Evolutionary conservation across 2,113 vertebrate species (phyloP), one percentile per base, ranked within the genome.

Genomic region (Onychostoma macrolepis): DNA sequence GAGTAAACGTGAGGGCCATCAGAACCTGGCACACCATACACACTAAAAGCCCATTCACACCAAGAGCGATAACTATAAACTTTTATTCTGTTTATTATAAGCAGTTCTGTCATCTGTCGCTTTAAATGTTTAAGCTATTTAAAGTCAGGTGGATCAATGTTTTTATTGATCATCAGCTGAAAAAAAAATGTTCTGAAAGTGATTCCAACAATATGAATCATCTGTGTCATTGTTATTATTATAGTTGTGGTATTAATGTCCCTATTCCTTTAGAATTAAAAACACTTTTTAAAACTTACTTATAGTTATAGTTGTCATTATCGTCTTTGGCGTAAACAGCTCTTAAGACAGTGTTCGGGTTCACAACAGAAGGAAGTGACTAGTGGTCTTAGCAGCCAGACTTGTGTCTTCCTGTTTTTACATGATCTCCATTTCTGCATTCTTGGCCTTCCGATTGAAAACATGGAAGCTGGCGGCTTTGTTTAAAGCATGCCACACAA

Each of bases 391-490:
- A 91, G 88, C 89, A 91, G 91, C 91, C 93, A 91, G 89, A 69
- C 74, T 78, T 83, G 58, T 93, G 26, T 93, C 85, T 36, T 91
- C 92, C 90, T 94, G 78, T 93, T 86, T 85, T 92, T 92, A 90
- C 91, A 38, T 53, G 17, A 53, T 84, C 30, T 74, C 65, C 84
- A 63, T 75, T 56, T 69, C 43, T 71, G 45, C 85, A 76, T 87
- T 87, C 85, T 72, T 74, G 71, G 36, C 78, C 48, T 86, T 74
- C 78, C 36, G 78, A 45, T 74, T 56, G 28, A 83, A 82, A 87
- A 81, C 69, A 75, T 69, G 85, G 86, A 76, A 26, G 67, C 45
- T 58, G 53, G 56, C 30, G 48, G 4, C 30, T 74, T 56, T 41
- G 63, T 80, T 80, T 56, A 84, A 74, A 41, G 79, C 9, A 38